Percentiles rank a stretch among this genome's conserved stretches.
Evolutionary conservation across 2,797 vertebrate species (phyloP).

Genomic region (Amblyopsis hoosieri): DNA sequence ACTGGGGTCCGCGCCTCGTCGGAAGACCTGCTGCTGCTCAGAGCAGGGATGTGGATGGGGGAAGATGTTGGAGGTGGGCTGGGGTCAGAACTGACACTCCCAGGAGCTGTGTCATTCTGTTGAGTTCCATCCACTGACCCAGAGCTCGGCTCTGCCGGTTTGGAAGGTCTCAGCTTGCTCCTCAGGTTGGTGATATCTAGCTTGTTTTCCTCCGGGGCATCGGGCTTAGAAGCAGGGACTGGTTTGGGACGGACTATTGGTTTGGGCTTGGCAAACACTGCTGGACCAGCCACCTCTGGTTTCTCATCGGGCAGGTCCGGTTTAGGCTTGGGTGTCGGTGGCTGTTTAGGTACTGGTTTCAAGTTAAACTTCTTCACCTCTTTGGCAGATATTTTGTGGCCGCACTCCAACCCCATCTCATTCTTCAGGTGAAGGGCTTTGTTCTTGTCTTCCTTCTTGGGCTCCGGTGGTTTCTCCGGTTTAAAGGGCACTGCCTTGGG

Average conservation of each 20-base stretch:
- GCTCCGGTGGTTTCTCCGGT: constrained; percentile 82
- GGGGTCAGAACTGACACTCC: constrained; percentile 38
- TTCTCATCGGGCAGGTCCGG: constrained; percentile 81
- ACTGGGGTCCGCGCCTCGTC: constrained; percentile 72
- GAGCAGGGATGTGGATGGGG: constrained; percentile 42
- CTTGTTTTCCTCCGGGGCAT: constrained; percentile 82
- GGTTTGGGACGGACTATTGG: constrained; percentile 92
- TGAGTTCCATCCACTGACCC: constrained; percentile 72
- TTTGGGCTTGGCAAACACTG: constrained; percentile 85
- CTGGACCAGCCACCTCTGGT: constrained; percentile 68
- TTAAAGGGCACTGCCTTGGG: constrained; percentile 82
- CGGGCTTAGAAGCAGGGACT: constrained; percentile 79
- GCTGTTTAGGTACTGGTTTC: constrained; percentile 89
- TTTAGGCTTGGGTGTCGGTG: constrained; percentile 84
- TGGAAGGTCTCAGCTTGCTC: constrained; percentile 91
- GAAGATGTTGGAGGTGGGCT: constrained; percentile 38
- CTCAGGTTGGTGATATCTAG: constrained; percentile 93
- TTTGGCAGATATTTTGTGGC: constrained; percentile 92
- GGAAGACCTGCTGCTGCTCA: constrained; percentile 64
- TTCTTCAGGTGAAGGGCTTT: constrained; percentile 90
- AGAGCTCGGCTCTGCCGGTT: constrained; percentile 76
- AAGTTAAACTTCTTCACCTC: constrained; percentile 96
- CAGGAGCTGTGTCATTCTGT: constrained; percentile 44
- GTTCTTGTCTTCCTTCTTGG: constrained; percentile 89
- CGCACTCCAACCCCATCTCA: constrained; percentile 96